Conservation (phyloP, 2,888 invertebrate species). For the Tetanocera ferruginea region DNA sequence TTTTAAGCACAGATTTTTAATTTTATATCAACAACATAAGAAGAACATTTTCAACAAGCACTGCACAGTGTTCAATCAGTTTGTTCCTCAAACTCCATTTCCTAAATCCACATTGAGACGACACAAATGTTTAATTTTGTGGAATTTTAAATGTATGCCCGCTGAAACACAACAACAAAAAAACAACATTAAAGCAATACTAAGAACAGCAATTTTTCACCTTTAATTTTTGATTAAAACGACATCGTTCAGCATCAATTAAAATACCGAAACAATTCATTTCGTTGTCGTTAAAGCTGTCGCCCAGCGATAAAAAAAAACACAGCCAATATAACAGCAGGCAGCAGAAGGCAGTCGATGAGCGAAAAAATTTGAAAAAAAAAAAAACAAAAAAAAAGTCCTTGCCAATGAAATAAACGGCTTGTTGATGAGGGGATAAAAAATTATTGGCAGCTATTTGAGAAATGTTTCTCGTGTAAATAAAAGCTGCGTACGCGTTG, state of each 20-base stretch:
- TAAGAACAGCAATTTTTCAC: conserved; percentile 28
- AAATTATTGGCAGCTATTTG: conserved; percentile 31
- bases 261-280: conserved; percentile 54
- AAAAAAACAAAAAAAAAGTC: background rate
- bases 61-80: no score
- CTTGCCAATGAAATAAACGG: background rate
- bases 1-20: no score
- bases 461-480: conserved; percentile 30
- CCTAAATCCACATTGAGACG: background rate
- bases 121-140: conserved; percentile 16
- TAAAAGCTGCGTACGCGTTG: conserved; percentile 27
- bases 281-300: conserved; percentile 34
- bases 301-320: background rate
- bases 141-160: conserved; percentile 28
- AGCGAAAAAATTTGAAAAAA: background rate
- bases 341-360: background rate
- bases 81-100: no score
- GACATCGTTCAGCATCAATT: conserved; percentile 47
- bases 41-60: no score
- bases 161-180: background rate
- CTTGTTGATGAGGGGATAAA: background rate
- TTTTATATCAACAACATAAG: no score
- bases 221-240: conserved; percentile 34
- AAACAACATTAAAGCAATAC: conserved; percentile 1
- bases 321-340: background rate